phyloP scores from a whole-genome alignment of 2,113 vertebrate species.

The Rallus limicola region DNA sequence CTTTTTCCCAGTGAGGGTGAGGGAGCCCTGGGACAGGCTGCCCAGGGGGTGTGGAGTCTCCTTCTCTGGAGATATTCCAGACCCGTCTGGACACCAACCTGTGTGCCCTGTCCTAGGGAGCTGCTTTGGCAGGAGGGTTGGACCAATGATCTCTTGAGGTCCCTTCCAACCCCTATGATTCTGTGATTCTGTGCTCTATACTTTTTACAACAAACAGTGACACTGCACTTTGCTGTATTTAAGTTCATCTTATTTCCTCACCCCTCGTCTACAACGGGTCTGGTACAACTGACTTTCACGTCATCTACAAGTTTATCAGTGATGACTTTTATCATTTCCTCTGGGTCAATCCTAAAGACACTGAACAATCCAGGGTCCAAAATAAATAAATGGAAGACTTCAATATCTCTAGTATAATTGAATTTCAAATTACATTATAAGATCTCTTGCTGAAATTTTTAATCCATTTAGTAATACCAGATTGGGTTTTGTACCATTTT shows the following conservation, averaged over 20 bases:
- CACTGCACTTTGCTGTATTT: not conserved
- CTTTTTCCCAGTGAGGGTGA: no score
- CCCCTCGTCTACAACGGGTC: not conserved
- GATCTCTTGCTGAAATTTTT: conserved; percentile 51
- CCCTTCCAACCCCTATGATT: no score
- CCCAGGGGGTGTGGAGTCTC: no score
- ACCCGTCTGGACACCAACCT: no score
- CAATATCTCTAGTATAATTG: conserved; percentile 44
- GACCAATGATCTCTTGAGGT: no score
- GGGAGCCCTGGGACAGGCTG: no score
- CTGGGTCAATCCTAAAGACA: conserved; percentile 39
- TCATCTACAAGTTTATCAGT: conserved; percentile 3
- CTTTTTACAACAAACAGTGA: not conserved
- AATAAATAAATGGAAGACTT: conserved; percentile 36
- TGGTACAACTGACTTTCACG: not conserved
- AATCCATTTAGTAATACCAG: conserved; percentile 56
- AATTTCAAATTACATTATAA: conserved; percentile 54
- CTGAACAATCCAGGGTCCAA: not conserved
- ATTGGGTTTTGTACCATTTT: conserved; percentile 45
- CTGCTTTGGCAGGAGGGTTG: no score
- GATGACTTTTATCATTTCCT: conserved; percentile 52
- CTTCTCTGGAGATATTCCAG: no score
- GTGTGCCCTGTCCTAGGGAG: no score
- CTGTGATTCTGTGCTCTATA: not conserved
- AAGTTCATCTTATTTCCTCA: not conserved